Conservation (phyloP, 1,140 invertebrate genomes). For the Euborellia annulipes region DNA sequence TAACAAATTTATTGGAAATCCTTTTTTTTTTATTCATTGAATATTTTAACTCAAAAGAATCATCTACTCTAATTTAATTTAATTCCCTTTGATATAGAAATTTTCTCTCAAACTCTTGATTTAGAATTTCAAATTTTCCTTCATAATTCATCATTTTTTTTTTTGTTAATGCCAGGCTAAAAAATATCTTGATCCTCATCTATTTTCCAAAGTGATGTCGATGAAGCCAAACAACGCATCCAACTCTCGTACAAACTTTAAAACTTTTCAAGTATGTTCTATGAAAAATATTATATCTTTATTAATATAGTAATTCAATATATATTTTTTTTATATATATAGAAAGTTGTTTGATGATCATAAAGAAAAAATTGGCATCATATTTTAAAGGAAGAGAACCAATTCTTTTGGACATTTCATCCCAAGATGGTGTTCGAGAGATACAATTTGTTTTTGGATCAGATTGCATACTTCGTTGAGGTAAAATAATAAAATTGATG, state of each 20-base stretch:
- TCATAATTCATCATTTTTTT: no score
- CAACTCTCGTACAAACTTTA: slow-evolving; percentile 49
- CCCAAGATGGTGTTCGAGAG: slow-evolving; percentile 71
- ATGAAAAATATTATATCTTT: no score
- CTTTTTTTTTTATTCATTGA: no score
- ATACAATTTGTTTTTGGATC: slow-evolving; percentile 66
- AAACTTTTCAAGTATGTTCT: slow-evolving; percentile 34
- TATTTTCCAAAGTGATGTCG: slow-evolving; percentile 80
- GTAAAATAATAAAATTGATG: slow-evolving; percentile 23
- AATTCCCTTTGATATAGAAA: no score
- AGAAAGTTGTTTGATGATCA: slow-evolving; percentile 46
- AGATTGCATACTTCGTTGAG: slow-evolving; percentile 67
- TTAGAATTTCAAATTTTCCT: no score
- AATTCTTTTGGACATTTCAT: slow-evolving; percentile 76
- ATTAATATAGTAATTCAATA: neutral
- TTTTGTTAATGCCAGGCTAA: no score
- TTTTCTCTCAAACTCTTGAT: no score
- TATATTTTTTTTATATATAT: slow-evolving; percentile 10
- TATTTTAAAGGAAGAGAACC: slow-evolving; percentile 46
- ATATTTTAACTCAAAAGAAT: no score
- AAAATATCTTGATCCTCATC: slow-evolving; percentile 69
- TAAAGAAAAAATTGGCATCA: slow-evolving; percentile 45
- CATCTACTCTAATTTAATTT: no score
- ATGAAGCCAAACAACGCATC: slow-evolving; percentile 66
- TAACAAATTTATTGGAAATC: no score